These are phyloP conservation scores for Hemitrygon akajei DNA, from an alignment of 2,797 vertebrate genomes.

Conservation along the genomic window DNA sequence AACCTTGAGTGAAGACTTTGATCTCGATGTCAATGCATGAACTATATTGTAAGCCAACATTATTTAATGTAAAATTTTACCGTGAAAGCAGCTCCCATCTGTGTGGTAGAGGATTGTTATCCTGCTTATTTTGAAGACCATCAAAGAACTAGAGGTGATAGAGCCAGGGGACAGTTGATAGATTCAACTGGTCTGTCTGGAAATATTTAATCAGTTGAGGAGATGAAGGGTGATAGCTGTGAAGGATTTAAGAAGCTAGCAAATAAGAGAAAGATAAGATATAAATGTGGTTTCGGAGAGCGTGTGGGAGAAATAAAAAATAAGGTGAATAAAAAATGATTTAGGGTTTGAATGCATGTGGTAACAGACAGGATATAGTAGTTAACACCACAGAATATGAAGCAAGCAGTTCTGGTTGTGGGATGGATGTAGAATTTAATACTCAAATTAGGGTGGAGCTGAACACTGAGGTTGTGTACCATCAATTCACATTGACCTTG, in stretches of 20 bases:
- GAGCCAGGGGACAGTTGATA: not conserved
- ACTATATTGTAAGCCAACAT: not conserved
- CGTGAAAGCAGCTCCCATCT: not conserved
- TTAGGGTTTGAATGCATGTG: not conserved
- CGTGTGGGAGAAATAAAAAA: not conserved
- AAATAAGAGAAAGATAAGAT: not conserved
- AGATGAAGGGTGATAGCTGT: not conserved
- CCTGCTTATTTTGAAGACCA: not conserved
- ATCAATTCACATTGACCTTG: not conserved
- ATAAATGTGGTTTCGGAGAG: not conserved
- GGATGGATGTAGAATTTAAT: not conserved
- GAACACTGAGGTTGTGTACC: too few relatives aligned
- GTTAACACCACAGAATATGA: not conserved
- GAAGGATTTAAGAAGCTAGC: not conserved
- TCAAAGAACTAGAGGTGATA: not conserved
- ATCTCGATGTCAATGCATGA: not conserved
- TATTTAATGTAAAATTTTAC: not conserved
- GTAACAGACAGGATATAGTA: not conserved
- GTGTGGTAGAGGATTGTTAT: too few relatives aligned
- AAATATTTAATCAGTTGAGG: not conserved
- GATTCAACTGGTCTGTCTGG: not conserved
- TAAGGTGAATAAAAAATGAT: not conserved
- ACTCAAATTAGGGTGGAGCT: not conserved
- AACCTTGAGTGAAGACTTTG: not conserved
- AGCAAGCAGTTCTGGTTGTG: not conserved